These are phyloP conservation scores for Ephestia elutella DNA, from an alignment of 1,140 invertebrate genomes.

Conservation along the genomic window DNA sequence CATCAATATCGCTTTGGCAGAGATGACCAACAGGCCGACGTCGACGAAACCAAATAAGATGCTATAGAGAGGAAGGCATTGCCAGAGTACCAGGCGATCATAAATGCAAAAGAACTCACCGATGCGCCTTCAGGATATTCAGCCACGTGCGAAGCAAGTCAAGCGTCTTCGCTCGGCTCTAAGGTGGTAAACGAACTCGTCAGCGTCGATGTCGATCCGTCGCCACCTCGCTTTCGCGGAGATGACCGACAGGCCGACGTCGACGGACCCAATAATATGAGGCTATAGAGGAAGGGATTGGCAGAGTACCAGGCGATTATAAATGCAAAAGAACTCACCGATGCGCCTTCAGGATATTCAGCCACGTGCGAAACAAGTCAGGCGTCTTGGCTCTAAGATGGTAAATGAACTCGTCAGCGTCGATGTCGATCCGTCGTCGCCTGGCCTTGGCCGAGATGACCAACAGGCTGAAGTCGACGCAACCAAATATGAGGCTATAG, in stretches of 20 bases:
- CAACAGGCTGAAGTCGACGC: slow-evolving; percentile 87
- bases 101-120: slow-evolving; percentile 34
- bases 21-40: slow-evolving; percentile 88
- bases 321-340: slow-evolving; percentile 45
- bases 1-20: slow-evolving; percentile 89
- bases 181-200: slow-evolving; percentile 89
- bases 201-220: slow-evolving; percentile 69
- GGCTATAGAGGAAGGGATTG: too few relatives aligned
- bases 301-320: neutral
- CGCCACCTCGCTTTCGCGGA: too few relatives aligned
- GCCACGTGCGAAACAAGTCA: too few relatives aligned
- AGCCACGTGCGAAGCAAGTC: too few relatives aligned
- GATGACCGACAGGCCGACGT: too few relatives aligned
- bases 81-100: neutral
- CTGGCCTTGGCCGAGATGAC: slow-evolving; percentile 86
- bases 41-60: too few relatives aligned
- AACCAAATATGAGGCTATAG: slow-evolving; percentile 86
- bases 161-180: slow-evolving; percentile 85
- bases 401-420: slow-evolving; percentile 90
- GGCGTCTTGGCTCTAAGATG: slow-evolving; percentile 85
- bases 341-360: too few relatives aligned
- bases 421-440: slow-evolving; percentile 85
- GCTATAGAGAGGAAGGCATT: too few relatives aligned
- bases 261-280: slow-evolving; percentile 85
- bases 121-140: too few relatives aligned